Base-by-base conservation (phyloP, 30 jellyfish, hydroid and myxozoan species). In the Hydra vulgaris region DNA sequence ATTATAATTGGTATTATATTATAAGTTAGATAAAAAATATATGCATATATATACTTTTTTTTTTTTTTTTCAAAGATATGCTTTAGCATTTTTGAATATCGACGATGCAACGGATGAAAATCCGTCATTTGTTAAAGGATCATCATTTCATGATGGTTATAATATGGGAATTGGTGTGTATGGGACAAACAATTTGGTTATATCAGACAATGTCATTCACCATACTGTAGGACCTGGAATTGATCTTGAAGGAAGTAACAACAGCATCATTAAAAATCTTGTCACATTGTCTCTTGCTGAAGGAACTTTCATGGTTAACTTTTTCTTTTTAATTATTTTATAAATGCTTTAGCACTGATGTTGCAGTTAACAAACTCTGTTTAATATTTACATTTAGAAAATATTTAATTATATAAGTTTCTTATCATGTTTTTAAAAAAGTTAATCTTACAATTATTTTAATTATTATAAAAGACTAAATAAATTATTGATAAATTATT, bases 181-280 rank as follows among this genome's bases (percentile, higher is more conserved):
- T 76, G 95, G 95, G 19, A 83, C 98, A 18, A 81, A 87, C 72
- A 81, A 84, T 71, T 27, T 92, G 74, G 66, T 76, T 3, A 87
- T 92, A 26, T 89, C 76, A 67, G 86, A 92, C 82, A 92, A 92
- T 66, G 95, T 84, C 0, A 73, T 92, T 27, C 83, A 87, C 73
- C 95, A 84, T 75, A 89, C 88, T 26, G 96, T 92, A 17, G 96
- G 94, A 0, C 81, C 96, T 0, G 95, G 92, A 8, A 92, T 92
- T 56, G 96, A 89, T 15, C 27, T 83, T 25, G 78, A 80, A 18
- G 96, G 98, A 25, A 73, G 85, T 26, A 79, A 88, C 24, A 92
- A 88, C 89, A 70, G 79, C 69, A 55, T 92, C 15, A n/a, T 87
- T 21, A 61, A 83, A 22, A 92, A 92, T 82, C 86, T 92, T 74